phyloP scores from a whole-genome alignment of 2,888 invertebrate species.

The Melipona bicolor region DNA sequence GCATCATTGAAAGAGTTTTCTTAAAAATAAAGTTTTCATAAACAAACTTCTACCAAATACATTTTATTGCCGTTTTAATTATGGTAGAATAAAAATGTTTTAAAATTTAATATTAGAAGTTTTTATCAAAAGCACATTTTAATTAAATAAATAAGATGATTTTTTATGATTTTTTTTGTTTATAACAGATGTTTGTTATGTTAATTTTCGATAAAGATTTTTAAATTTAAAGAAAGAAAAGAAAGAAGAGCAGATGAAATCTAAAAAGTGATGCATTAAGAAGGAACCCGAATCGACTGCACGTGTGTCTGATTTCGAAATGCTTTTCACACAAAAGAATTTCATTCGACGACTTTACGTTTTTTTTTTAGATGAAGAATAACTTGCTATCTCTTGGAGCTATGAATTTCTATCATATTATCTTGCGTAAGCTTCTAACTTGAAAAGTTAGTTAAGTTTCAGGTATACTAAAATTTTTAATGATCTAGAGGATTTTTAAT shows the following conservation, averaged over 20 bases:
- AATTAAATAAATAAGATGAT: not conserved
- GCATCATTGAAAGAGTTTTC: not conserved
- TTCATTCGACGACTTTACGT: not conserved
- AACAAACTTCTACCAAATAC: not conserved
- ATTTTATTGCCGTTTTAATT: not conserved
- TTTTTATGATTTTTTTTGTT: not conserved
- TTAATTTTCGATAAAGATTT: not conserved
- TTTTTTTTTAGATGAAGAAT: not conserved
- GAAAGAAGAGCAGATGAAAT: not conserved
- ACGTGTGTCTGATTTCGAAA: conserved; percentile 27
- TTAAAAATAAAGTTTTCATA: not conserved
- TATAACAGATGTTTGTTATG: not conserved
- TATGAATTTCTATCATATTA: not conserved
- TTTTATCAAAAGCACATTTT: not conserved
- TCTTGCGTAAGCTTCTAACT: not conserved
- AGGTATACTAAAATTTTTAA: not conserved
- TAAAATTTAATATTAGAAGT: not conserved
- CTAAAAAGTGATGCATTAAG: not conserved
- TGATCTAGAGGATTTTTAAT: not conserved
- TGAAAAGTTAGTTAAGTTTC: not conserved
- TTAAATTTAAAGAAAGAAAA: not conserved
- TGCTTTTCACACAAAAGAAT: conserved; percentile 7
- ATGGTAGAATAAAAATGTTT: not conserved
- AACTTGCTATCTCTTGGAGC: not conserved
- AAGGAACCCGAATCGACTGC: not conserved